Evolutionary conservation across 2,113 vertebrate genomes (phyloP).

Genomic region (Dendropsophus ebraccatus): DNA sequence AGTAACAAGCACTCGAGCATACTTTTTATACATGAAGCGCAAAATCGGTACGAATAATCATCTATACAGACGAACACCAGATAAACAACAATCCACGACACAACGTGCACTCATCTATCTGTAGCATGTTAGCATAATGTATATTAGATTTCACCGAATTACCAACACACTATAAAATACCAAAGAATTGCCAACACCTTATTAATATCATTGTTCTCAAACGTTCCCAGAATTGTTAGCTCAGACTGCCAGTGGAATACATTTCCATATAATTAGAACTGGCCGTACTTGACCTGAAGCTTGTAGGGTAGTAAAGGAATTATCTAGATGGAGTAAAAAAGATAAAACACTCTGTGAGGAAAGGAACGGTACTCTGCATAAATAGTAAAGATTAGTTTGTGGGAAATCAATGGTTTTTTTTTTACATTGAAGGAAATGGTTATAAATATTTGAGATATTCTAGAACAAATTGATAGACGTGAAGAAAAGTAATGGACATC

Average conservation of each 20-base stretch:
- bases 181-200: not conserved
- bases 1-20: too few relatives aligned
- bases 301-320: slow-evolving; percentile 23
- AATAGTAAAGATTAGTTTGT: not conserved
- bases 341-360: not conserved
- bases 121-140: not conserved
- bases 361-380: slow-evolving; percentile 6
- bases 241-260: slow-evolving; percentile 34
- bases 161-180: not conserved
- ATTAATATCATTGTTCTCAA: slow-evolving; percentile 48
- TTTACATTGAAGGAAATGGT: too few relatives aligned
- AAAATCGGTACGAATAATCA: too few relatives aligned
- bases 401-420: not conserved
- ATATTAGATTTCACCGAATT: not conserved
- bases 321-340: slow-evolving; percentile 9
- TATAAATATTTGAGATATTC: too few relatives aligned
- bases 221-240: slow-evolving; percentile 45
- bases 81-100: too few relatives aligned
- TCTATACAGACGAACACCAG: too few relatives aligned
- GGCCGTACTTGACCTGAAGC: slow-evolving; percentile 18
- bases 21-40: too few relatives aligned
- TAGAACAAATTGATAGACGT: not conserved
- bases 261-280: slow-evolving; percentile 48
- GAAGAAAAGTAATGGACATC: not conserved
- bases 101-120: not conserved